These are phyloP conservation scores for Pelodytes ibericus DNA, from an alignment of 2,797 vertebrate species.

Conservation along the genomic window DNA sequence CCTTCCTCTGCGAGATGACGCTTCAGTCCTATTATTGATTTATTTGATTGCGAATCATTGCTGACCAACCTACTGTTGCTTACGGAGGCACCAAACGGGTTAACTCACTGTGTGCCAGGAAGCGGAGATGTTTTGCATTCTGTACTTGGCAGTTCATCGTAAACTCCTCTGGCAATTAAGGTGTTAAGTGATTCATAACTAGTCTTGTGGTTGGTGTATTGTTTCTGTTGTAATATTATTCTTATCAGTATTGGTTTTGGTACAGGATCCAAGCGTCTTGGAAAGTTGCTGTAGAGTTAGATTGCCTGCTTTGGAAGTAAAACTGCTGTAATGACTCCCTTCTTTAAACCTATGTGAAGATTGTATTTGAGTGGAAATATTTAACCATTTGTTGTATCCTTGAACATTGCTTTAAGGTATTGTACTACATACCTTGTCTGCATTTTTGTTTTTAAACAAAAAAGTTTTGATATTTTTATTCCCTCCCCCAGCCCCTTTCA, in stretches of 20 bases:
- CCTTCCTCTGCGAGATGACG: background rate
- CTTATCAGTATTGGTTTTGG: constrained; percentile 41
- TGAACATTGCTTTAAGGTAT: too few relatives aligned
- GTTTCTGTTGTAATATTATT: constrained; percentile 20
- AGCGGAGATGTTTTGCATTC: background rate
- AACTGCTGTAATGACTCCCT: background rate
- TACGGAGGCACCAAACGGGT: background rate
- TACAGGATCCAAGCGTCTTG: constrained; percentile 17
- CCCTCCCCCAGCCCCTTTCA: too few relatives aligned
- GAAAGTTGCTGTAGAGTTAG: constrained; percentile 3
- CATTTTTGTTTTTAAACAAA: too few relatives aligned
- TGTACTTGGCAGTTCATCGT: background rate
- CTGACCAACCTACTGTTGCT: background rate
- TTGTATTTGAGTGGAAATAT: background rate
- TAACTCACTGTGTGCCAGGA: background rate
- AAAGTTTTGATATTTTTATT: too few relatives aligned
- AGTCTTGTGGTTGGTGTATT: constrained; percentile 16
- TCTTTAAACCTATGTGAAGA: too few relatives aligned
- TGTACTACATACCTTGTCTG: too few relatives aligned
- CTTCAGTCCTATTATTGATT: background rate
- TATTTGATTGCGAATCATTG: background rate
- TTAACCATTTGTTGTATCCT: background rate
- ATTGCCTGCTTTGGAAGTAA: background rate
- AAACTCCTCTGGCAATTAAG: background rate
- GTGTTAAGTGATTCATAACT: background rate